These are phyloP conservation scores for Epirrhoe tristata DNA, from an alignment of 2,888 invertebrate species.

Conservation along the genomic window DNA sequence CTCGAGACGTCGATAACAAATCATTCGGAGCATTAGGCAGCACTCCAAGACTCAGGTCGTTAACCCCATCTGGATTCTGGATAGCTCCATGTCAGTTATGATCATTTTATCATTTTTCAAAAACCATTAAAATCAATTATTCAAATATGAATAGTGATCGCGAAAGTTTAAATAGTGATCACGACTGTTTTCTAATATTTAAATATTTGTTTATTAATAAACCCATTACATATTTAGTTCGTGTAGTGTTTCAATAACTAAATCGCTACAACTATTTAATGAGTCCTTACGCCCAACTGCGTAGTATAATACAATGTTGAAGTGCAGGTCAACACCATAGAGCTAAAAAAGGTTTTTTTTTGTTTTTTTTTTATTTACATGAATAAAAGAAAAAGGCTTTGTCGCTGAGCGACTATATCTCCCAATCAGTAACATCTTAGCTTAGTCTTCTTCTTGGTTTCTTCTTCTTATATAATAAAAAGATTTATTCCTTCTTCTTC, in stretches of 20 bases:
- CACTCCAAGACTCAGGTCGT: slow-evolving; percentile 64
- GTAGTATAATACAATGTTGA: slow-evolving; percentile 20
- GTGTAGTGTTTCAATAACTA: background rate
- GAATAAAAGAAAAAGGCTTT: no score
- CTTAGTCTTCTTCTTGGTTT: no score
- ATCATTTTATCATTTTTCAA: background rate
- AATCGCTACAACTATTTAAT: slow-evolving; percentile 2
- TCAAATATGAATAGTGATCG: no score
- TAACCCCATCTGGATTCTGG: slow-evolving; percentile 52
- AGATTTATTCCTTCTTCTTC: no score
- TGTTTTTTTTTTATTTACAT: no score
- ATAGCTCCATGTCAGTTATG: slow-evolving; percentile 3
- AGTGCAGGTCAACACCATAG: background rate
- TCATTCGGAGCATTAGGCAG: slow-evolving; percentile 70
- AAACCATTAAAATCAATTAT: no score
- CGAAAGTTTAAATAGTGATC: no score
- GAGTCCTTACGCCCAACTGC: slow-evolving; percentile 21
- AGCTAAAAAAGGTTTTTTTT: no score
- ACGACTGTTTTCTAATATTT: no score
- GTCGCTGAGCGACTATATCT: no score
- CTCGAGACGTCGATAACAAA: slow-evolving; percentile 47
- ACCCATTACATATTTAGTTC: background rate
- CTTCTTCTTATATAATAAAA: no score
- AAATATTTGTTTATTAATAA: background rate
- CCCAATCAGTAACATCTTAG: no score